Evolutionary conservation across 2,888 invertebrate species (phyloP).

Genomic region (Mellilla xanthometata): DNA sequence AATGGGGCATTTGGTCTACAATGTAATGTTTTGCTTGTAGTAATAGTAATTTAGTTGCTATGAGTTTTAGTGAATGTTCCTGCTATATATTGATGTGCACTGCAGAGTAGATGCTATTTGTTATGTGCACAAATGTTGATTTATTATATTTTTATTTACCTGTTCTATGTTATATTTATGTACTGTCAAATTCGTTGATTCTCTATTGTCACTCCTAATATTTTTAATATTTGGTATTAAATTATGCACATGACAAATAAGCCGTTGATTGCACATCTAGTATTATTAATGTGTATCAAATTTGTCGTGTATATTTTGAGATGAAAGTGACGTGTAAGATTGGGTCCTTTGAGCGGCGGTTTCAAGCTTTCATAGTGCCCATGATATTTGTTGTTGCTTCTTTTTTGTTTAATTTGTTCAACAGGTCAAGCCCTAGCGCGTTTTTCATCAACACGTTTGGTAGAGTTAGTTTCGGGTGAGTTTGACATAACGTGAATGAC

Average conservation of each 20-base stretch:
- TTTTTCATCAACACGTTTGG: conserved; percentile 88
- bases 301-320: conserved; percentile 33
- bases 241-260: conserved; percentile 10
- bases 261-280: conserved; percentile 13
- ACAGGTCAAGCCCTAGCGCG: conserved; percentile 87
- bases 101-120: conserved; percentile 44
- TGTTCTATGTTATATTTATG: not conserved
- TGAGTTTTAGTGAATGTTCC: conserved; percentile 54
- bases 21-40: conserved; percentile 46
- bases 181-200: no score
- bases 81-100: conserved; percentile 42
- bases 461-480: conserved; percentile 89
- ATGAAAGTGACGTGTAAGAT: conserved; percentile 51
- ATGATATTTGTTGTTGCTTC: conserved; percentile 69
- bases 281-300: conserved; percentile 10
- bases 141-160: not conserved
- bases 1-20: conserved; percentile 55
- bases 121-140: conserved; percentile 44
- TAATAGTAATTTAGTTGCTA: conserved; percentile 47
- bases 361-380: conserved; percentile 64
- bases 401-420: conserved; percentile 85
- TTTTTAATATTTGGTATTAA: no score
- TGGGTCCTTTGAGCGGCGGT: conserved; percentile 64
- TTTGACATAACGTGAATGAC: conserved; percentile 79
- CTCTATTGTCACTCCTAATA: no score